These are phyloP conservation scores for Eupithecia insigniata DNA, from an alignment of 2,888 invertebrate genomes.

Conservation along the genomic window DNA sequence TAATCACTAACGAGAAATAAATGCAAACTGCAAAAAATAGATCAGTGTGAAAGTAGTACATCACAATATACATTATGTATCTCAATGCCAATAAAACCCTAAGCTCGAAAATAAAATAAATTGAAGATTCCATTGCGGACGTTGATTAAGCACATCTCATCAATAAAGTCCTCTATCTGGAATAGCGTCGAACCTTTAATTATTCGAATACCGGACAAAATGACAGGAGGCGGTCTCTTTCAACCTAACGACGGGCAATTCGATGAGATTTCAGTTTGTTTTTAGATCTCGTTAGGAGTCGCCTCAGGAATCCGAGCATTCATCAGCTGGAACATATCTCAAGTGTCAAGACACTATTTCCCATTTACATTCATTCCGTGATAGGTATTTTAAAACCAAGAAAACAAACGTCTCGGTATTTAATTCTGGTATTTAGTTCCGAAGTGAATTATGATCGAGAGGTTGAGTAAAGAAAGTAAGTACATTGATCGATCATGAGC, in stretches of 20 bases:
- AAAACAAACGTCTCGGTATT: slow-evolving; percentile 59
- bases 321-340: slow-evolving; percentile 72
- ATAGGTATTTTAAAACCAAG: slow-evolving; percentile 70
- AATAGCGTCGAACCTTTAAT: slow-evolving; percentile 72
- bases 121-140: slow-evolving; percentile 60
- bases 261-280: slow-evolving; percentile 66
- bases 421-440: slow-evolving; percentile 40
- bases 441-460: slow-evolving; percentile 54
- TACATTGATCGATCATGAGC: slow-evolving; percentile 59
- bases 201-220: slow-evolving; percentile 68
- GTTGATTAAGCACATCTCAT: slow-evolving; percentile 75
- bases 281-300: slow-evolving; percentile 74
- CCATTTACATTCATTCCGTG: slow-evolving; percentile 64
- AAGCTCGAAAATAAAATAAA: slow-evolving; percentile 47
- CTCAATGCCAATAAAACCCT: slow-evolving; percentile 42
- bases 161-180: slow-evolving; percentile 70
- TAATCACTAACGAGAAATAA: neutral
- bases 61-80: slow-evolving; percentile 43
- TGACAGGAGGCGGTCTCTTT: slow-evolving; percentile 66
- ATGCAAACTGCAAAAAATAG: neutral
- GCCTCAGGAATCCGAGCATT: slow-evolving; percentile 68
- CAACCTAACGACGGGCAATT: slow-evolving; percentile 63
- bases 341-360: slow-evolving; percentile 70
- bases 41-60: slow-evolving; percentile 6
- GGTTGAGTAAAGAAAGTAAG: slow-evolving; percentile 51